These are phyloP conservation scores for Burhinus oedicnemus DNA, from an alignment of 2,113 vertebrate genomes.

Conservation along the genomic window DNA sequence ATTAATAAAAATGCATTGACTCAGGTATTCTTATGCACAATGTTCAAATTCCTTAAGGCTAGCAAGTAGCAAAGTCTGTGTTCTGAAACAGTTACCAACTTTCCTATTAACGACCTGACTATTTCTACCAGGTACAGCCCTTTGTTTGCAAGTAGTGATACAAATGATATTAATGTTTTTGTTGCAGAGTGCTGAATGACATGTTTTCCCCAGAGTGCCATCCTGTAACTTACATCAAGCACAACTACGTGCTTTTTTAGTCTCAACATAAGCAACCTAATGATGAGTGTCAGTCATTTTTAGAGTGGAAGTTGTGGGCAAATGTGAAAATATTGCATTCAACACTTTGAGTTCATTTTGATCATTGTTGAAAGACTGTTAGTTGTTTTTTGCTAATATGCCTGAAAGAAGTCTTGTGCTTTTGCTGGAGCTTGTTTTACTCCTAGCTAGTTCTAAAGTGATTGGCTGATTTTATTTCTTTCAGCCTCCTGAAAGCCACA, in stretches of 20 bases:
- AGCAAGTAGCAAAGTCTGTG: background rate
- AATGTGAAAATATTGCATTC: background rate
- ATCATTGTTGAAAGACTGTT: background rate
- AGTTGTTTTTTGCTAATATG: background rate
- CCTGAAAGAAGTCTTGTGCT: background rate
- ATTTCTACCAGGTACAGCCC: background rate
- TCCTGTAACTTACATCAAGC: background rate
- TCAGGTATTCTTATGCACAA: background rate
- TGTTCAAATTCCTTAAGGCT: background rate
- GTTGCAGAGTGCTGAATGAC: background rate
- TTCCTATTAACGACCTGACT: background rate
- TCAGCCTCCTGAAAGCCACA: background rate
- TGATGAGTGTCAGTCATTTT: background rate
- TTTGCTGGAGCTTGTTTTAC: background rate
- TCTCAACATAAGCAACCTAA: background rate
- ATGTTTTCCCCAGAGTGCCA: background rate
- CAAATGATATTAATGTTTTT: accelerated
- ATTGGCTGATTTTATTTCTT: background rate
- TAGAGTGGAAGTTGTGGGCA: background rate
- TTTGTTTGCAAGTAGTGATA: background rate
- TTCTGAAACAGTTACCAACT: background rate
- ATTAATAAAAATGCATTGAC: background rate
- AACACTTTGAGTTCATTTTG: background rate
- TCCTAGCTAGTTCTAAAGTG: background rate
- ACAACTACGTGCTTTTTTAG: background rate